Evolutionary conservation across 2,888 invertebrate species (phyloP), one percentile per base, ranked within the genome.

Genomic region (Poecilus cupreus): DNA sequence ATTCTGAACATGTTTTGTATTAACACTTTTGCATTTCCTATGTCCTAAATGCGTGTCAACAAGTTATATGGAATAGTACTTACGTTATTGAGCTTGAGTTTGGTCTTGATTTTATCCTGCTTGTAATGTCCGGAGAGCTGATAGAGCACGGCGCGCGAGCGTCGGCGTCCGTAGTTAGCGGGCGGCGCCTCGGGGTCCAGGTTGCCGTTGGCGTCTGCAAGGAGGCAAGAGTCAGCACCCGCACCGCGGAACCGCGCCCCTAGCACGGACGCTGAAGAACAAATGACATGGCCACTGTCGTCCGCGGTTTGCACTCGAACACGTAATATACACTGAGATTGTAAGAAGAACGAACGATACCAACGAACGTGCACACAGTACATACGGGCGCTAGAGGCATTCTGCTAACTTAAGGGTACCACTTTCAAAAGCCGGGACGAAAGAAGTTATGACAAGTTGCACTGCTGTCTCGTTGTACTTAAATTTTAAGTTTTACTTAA

Each of bases 71-170:
- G n/a, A 26, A n/a, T 4, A 1, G 18, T 87, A 93, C 96, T 95
- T 92, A 97, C 98, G 92, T 97, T 98, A 90, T 97, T 97, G 86
- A 98, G 92, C 91, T 97, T 97, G 87, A 97, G 92, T 91, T 98
- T 98, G 85, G 94, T 95, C 91, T 98, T 96, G 90, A 94, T 94
- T 89, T 96, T 96, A 90, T 97, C 97, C 88, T 96, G 97, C 89
- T 96, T 97, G 91, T 98, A 98, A 90, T 98, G 98, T 84, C 98
- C 98, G 85, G 97, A 98, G 86, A 98, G 93, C 91, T 98, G 98
- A 91, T 98, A 98, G 83, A 98, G 94, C 82, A 98, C 98, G 54
- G 98, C 98, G 88, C 98, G 92, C 88, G 97, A 97, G 87, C 98
- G 93, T 87, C 98, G 92, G 85, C 98, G 91, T 86, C 96, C 97